These are phyloP conservation scores for Plutella xylostella DNA, from an alignment of 2,888 invertebrate species.

Conservation along the genomic window DNA sequence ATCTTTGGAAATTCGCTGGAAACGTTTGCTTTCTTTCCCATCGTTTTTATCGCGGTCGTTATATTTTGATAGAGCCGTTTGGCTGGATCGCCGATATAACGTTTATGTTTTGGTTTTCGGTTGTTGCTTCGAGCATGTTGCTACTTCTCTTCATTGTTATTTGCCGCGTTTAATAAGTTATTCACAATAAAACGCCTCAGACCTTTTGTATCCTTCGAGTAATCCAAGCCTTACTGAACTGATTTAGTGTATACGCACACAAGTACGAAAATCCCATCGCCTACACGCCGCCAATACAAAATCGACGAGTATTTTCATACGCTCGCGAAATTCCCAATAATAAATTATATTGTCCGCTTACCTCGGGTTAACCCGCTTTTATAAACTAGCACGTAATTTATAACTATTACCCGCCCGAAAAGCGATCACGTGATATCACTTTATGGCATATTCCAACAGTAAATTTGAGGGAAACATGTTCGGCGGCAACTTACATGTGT, in stretches of 20 bases:
- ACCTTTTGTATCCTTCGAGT: too few species aligned
- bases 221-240: too few species aligned
- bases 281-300: conserved; percentile 15
- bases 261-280: too few species aligned
- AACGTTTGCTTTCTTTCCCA: conserved; percentile 65
- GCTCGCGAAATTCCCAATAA: conserved; percentile 61
- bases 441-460: conserved; percentile 63
- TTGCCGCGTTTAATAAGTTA: too few species aligned
- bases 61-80: conserved; percentile 68
- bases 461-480: too few species aligned
- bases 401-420: conserved; percentile 66
- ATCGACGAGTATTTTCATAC: conserved; percentile 26
- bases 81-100: conserved; percentile 60
- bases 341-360: conserved; percentile 69
- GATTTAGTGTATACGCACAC: too few species aligned
- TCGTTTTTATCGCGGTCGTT: conserved; percentile 67
- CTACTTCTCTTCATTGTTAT: too few species aligned
- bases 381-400: conserved; percentile 69
- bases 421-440: conserved; percentile 69
- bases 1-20: conserved; percentile 62
- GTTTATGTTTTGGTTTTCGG: conserved; percentile 63
- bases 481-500: too few species aligned
- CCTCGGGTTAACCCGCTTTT: conserved; percentile 70
- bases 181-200: too few species aligned
- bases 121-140: conserved; percentile 1